Base-by-base conservation (phyloP, 2,113 vertebrate genomes). In the Onychostoma macrolepis region DNA sequence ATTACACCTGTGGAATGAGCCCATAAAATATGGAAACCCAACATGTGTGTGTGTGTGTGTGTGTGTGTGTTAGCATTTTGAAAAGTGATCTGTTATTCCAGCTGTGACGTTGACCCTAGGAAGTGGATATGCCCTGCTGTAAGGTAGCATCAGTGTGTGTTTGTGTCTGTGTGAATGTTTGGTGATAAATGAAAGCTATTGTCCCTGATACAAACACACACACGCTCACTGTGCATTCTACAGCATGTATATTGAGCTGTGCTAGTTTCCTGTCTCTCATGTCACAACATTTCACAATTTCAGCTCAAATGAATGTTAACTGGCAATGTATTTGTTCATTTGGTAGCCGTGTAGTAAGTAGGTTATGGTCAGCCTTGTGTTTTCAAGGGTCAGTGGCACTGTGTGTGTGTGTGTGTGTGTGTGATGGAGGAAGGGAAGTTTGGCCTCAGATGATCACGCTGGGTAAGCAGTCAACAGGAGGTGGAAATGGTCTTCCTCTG, bases 381-480 rank as follows among this genome's bases (percentile, higher is more conserved):
- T 17, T 38, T 38, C 21, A 38, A 33, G 19, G 69, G 33, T 72
- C 69, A 12, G 36, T 38, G 33, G 11, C 28, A 19, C 6, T 30
- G 63, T 67, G 63, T 80, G 71, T 71, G 61, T 48, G 58, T 86
- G 80, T 84, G 41, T 74, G 41, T 75, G 87, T 84, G 89, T 82
- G 86, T 24, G 65, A 69, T 87, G 83, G 85, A 94, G 93, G 93
- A 94, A 94, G 90, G 86, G 86, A 88, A 92, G 92, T 94, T 95
- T 93, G 89, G 92, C 90, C 90, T 90, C 83, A 92, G 93, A 95
- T 93, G 93, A 92, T 93, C 90, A 90, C 89, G 89, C 92, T 90
- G 92, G 91, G 92, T 88, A 15, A 87, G 87, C 85, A 86, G 92
- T 91, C 90, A 74, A 80, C 84, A 91, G 92, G 93, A 92, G 93